These are phyloP conservation scores for Caenorhabditis macrosperma DNA, from an alignment of 2,888 invertebrate genomes.

Conservation along the genomic window DNA sequence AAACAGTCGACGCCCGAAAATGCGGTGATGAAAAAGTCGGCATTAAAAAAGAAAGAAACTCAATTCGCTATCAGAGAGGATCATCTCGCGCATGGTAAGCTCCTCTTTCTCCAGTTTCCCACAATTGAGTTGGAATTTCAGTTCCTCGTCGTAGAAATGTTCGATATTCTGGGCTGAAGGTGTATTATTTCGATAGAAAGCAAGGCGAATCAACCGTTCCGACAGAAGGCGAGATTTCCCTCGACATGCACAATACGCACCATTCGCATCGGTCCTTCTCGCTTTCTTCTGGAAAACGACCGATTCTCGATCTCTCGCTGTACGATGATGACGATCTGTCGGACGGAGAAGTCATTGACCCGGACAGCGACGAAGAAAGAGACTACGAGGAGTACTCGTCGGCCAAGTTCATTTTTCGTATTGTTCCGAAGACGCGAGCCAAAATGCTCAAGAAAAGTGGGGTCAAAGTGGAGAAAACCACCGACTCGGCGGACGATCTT, in stretches of 20 bases:
- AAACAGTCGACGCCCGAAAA: not conserved
- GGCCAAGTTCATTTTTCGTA: constrained; percentile 6
- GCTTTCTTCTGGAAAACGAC: constrained; percentile 28
- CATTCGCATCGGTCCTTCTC: constrained; percentile 41
- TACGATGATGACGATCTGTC: constrained; percentile 39
- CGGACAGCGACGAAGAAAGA: constrained; percentile 40
- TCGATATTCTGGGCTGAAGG: constrained; percentile 32
- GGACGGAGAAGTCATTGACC: constrained; percentile 44
- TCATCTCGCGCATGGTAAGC: not conserved
- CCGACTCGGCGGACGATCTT: constrained; percentile 6
- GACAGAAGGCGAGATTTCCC: constrained; percentile 39
- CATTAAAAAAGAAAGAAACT: constrained; percentile 7
- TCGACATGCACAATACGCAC: constrained; percentile 51
- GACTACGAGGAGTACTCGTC: constrained; percentile 34
- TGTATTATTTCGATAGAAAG: constrained; percentile 51
- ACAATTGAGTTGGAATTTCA: not conserved
- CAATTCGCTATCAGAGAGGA: constrained; percentile 8
- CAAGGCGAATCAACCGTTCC: constrained; percentile 54
- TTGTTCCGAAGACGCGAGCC: constrained; percentile 19
- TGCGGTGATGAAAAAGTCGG: not conserved
- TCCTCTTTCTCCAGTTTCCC: not conserved
- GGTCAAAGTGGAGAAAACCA: constrained; percentile 39
- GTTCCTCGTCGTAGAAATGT: constrained; percentile 7
- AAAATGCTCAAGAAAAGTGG: constrained; percentile 51
- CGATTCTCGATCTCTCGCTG: constrained; percentile 22